A percentile compares a stretch with the other conserved stretches of the same genome.
Conservation (phyloP, 1,140 invertebrate species). For the Euschistus heros region DNA sequence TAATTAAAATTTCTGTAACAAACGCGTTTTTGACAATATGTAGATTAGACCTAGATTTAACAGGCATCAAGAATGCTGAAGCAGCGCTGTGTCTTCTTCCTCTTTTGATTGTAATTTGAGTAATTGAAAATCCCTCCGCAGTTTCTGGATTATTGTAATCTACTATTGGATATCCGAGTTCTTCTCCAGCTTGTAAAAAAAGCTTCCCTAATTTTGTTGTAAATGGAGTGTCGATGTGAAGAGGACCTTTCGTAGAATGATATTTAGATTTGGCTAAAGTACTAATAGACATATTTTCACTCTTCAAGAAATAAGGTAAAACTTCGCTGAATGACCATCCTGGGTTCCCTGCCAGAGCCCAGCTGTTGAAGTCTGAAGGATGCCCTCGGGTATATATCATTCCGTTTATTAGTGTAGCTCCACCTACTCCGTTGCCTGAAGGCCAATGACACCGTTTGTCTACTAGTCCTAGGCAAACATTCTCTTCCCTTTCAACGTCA, state of each 20-base stretch:
- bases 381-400: slow-evolving; percentile 57
- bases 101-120: slow-evolving; percentile 49
- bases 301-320: slow-evolving; percentile 71
- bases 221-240: slow-evolving; percentile 54
- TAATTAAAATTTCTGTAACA: slow-evolving; percentile 54
- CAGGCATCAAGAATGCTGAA: slow-evolving; percentile 46
- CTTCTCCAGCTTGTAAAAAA: slow-evolving; percentile 43
- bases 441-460: slow-evolving; percentile 26
- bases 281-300: slow-evolving; percentile 48
- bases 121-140: slow-evolving; percentile 49
- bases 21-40: slow-evolving; percentile 53
- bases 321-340: slow-evolving; percentile 80
- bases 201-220: slow-evolving; percentile 41
- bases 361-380: slow-evolving; percentile 51
- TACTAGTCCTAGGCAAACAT: slow-evolving; percentile 35
- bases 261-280: slow-evolving; percentile 41
- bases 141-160: slow-evolving; percentile 45
- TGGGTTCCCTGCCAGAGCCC: slow-evolving; percentile 47
- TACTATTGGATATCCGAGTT: slow-evolving; percentile 41
- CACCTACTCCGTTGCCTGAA: slow-evolving; percentile 38
- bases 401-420: slow-evolving; percentile 49
- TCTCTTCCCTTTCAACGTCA: slow-evolving; percentile 46
- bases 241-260: slow-evolving; percentile 52
- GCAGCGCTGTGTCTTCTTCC: slow-evolving; percentile 52
- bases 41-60: slow-evolving; percentile 50